Evolutionary conservation across 2,888 invertebrate species (phyloP).

Genomic region (Papilio gigon): DNA sequence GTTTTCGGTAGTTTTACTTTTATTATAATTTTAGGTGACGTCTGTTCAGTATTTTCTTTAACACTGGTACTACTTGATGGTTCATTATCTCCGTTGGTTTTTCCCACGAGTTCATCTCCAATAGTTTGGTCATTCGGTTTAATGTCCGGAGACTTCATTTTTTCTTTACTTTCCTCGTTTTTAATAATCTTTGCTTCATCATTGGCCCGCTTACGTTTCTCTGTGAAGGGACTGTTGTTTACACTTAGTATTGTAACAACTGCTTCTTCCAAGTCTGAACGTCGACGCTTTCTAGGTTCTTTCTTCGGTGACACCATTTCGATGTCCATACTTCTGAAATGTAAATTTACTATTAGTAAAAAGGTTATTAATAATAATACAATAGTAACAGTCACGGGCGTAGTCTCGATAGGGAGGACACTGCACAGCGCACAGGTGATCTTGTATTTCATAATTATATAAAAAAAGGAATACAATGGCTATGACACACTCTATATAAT

Average conservation of each 20-base stretch:
- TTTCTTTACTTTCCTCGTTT: constrained; percentile 44
- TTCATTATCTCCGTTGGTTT: constrained; percentile 47
- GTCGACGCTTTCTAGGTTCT: constrained; percentile 64
- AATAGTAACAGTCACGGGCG: no score
- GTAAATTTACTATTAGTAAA: constrained; percentile 28
- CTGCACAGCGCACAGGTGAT: no score
- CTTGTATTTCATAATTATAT: no score
- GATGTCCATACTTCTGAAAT: constrained; percentile 55
- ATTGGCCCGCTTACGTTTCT: constrained; percentile 57
- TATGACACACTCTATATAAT: no score
- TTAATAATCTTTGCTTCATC: constrained; percentile 45
- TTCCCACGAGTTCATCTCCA: constrained; percentile 39
- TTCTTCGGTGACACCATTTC: constrained; percentile 46
- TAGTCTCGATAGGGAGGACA: no score
- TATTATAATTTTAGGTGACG: constrained; percentile 45
- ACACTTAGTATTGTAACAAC: constrained; percentile 59
- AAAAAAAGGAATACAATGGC: no score
- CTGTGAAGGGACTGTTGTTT: constrained; percentile 44
- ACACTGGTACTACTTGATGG: constrained; percentile 49
- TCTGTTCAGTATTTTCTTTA: constrained; percentile 49
- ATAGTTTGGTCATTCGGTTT: constrained; percentile 33
- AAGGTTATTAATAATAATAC: no score
- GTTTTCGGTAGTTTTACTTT: constrained; percentile 46
- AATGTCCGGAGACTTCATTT: constrained; percentile 9
- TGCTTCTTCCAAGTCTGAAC: constrained; percentile 66